Percentiles rank a stretch among this genome's conserved stretches.
These are phyloP conservation scores for Vanessa tameamea DNA, from an alignment of 1,140 invertebrate genomes.

Conservation along the genomic window DNA sequence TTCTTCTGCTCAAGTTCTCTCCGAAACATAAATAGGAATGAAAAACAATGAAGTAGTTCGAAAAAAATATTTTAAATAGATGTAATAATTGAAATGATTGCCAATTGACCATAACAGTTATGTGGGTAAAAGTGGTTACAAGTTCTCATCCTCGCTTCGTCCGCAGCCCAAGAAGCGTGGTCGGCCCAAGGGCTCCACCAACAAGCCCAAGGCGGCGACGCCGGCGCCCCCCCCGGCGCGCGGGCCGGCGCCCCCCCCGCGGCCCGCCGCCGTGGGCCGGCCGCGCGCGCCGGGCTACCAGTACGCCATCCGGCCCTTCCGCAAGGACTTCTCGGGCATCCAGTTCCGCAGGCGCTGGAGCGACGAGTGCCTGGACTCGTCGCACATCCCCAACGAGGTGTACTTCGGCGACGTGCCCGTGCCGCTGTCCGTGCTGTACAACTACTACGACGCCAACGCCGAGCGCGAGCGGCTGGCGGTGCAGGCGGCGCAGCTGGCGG, in stretches of 20 bases:
- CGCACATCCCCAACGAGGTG: conserved; percentile 79
- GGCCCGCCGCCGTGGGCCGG: conserved; percentile 36
- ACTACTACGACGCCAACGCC: conserved; percentile 78
- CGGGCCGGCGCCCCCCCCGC: conserved; percentile 32
- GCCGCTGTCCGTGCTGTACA: conserved; percentile 72
- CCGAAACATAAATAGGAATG: too few relatives aligned
- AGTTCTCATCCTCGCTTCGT: not conserved
- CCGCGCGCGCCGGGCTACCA: conserved; percentile 65
- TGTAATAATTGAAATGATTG: too few relatives aligned
- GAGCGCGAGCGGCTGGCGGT: conserved; percentile 70
- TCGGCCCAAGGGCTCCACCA: conserved; percentile 76
- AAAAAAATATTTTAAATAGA: too few relatives aligned
- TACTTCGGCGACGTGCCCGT: conserved; percentile 80
- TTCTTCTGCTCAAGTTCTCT: too few relatives aligned
- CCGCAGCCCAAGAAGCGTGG: conserved; percentile 71
- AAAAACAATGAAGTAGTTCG: too few relatives aligned
- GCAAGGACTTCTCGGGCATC: conserved; percentile 79
- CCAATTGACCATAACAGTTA: not conserved
- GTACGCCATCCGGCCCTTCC: conserved; percentile 71
- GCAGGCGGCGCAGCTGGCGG: conserved; percentile 71
- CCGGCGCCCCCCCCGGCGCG: conserved; percentile 38
- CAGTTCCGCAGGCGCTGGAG: conserved; percentile 79
- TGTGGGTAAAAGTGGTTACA: not conserved
- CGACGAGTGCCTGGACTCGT: conserved; percentile 78
- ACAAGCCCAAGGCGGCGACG: conserved; percentile 71